A percentile compares a stretch with the other conserved stretches of the same genome.
phyloP scores from a whole-genome alignment of 2,888 invertebrate genomes.

The Mechanitis messenoides region DNA sequence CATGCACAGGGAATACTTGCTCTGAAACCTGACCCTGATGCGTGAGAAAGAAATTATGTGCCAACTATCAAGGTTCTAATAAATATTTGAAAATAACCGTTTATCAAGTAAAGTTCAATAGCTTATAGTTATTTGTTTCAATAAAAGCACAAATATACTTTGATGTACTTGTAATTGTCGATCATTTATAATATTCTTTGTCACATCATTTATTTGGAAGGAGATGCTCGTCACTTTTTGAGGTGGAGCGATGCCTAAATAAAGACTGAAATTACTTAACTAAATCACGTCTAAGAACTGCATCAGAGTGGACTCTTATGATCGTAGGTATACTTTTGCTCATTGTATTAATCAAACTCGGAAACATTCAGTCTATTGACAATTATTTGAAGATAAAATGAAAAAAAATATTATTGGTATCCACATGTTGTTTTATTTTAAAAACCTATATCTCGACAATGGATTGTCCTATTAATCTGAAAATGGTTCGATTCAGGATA shows the following conservation, averaged over 20 bases:
- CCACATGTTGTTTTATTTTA: constrained; percentile 28
- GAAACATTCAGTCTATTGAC: constrained; percentile 70
- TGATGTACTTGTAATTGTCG: constrained; percentile 36
- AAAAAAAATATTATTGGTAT: constrained; percentile 33
- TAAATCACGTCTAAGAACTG: constrained; percentile 46
- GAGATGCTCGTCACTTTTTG: constrained; percentile 35
- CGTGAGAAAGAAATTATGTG: constrained; percentile 46
- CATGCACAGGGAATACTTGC: constrained; percentile 82
- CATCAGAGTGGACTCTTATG: constrained; percentile 37
- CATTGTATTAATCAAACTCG: constrained; percentile 58
- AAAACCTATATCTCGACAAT: not conserved
- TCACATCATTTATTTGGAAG: constrained; percentile 46
- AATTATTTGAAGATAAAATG: constrained; percentile 46
- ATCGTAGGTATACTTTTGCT: constrained; percentile 50
- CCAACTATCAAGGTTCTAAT: constrained; percentile 38
- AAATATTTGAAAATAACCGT: constrained; percentile 29
- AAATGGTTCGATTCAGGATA: too few relatives aligned
- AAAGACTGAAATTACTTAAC: constrained; percentile 71
- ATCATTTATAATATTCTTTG: constrained; percentile 31
- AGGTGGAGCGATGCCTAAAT: constrained; percentile 56
- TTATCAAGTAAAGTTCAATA: constrained; percentile 42
- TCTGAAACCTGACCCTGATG: constrained; percentile 64
- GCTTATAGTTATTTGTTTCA: constrained; percentile 40
- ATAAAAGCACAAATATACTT: constrained; percentile 51
- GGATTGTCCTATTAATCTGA: not conserved